Conservation (phyloP, 2,113 vertebrate species). For the Caranx melampygus region DNA sequence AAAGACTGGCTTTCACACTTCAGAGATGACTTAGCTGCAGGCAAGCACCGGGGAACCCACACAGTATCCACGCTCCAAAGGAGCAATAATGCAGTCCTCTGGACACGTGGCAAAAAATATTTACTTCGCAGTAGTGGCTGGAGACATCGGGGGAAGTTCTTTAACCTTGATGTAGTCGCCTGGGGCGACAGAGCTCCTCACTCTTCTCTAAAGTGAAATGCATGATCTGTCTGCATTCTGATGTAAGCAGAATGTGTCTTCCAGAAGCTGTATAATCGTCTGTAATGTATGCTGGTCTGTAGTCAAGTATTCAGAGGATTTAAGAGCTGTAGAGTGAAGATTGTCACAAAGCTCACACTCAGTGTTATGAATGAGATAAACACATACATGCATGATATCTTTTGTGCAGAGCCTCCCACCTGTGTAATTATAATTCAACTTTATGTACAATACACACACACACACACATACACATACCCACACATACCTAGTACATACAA, state of each 20-base stretch:
- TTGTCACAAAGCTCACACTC: neutral
- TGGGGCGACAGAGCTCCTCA: slow-evolving; percentile 39
- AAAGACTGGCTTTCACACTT: slow-evolving; percentile 75
- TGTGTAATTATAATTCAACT: slow-evolving; percentile 9
- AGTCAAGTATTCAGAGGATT: slow-evolving; percentile 4
- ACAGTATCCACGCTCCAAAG: slow-evolving; percentile 56
- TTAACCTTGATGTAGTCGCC: slow-evolving; percentile 60
- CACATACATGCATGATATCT: neutral
- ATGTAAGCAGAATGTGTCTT: slow-evolving; percentile 12
- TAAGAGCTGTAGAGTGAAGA: slow-evolving; percentile 5
- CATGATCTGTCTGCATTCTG: slow-evolving; percentile 24
- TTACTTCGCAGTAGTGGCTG: slow-evolving; percentile 37
- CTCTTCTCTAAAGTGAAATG: slow-evolving; percentile 25
- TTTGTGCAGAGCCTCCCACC: neutral
- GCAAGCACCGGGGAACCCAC: slow-evolving; percentile 52
- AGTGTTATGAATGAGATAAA: neutral
- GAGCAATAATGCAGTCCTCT: slow-evolving; percentile 64
- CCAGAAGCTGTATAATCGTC: slow-evolving; percentile 1
- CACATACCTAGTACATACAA: neutral
- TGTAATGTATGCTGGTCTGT: slow-evolving; percentile 4
- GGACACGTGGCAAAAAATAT: slow-evolving; percentile 30
- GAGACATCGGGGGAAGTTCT: slow-evolving; percentile 36
- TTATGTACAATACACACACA: neutral
- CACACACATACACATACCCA: neutral
- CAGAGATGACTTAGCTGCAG: slow-evolving; percentile 71